Evolutionary conservation across 2,888 invertebrate genomes (phyloP).

Genomic region (Anoplius nigerrimus): DNA sequence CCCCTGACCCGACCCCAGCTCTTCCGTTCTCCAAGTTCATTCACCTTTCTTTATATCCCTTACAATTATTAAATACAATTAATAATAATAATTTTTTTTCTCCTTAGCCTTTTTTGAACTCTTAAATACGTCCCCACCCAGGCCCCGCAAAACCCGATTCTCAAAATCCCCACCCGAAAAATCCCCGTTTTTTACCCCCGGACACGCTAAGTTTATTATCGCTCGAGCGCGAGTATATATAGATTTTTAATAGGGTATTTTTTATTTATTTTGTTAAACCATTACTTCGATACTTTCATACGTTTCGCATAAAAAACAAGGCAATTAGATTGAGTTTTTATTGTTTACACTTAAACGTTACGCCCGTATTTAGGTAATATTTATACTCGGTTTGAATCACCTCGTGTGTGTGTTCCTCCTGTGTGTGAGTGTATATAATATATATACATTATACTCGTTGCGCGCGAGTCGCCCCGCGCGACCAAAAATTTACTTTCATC

Average conservation of each 20-base stretch:
- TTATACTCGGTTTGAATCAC: slow-evolving; percentile 56
- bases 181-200: slow-evolving; percentile 23
- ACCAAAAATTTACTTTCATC: slow-evolving; percentile 47
- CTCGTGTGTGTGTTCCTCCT: slow-evolving; percentile 38
- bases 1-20: slow-evolving; percentile 2
- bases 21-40: slow-evolving; percentile 1
- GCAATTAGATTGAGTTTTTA: slow-evolving; percentile 73
- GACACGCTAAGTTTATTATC: slow-evolving; percentile 54
- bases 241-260: slow-evolving; percentile 56
- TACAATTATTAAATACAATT: slow-evolving; percentile 29
- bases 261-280: slow-evolving; percentile 62
- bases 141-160: slow-evolving; percentile 16
- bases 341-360: slow-evolving; percentile 66
- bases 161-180: slow-evolving; percentile 15
- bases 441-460: slow-evolving; percentile 67
- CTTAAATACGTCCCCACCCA: slow-evolving; percentile 58
- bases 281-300: slow-evolving; percentile 71
- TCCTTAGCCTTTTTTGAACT: slow-evolving; percentile 60
- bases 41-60: slow-evolving; percentile 16
- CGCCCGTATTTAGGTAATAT: slow-evolving; percentile 56
- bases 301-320: slow-evolving; percentile 74
- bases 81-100: slow-evolving; percentile 36
- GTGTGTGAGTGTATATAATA: slow-evolving; percentile 50
- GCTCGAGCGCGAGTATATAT: slow-evolving; percentile 48
- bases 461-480: slow-evolving; percentile 32